Percentiles rank a stretch among this genome's conserved stretches.
phyloP scores from a whole-genome alignment of 2,888 invertebrate species.

The Polyploca ridens region DNA sequence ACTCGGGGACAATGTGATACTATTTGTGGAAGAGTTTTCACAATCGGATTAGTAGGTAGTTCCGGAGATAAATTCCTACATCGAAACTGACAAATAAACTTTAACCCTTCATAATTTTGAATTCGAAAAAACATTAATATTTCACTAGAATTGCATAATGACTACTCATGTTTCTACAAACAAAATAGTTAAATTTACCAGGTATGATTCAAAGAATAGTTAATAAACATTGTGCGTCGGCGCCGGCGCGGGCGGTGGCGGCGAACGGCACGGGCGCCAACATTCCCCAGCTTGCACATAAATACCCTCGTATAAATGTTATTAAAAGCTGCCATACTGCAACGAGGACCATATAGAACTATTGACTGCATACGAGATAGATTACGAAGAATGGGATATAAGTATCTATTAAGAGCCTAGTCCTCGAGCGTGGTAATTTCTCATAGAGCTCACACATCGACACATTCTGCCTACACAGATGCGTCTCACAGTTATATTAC shows the following conservation, averaged over 20 bases:
- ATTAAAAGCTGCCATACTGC: background rate
- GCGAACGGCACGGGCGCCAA: background rate
- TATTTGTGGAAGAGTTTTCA: no score
- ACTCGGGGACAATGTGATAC: no score
- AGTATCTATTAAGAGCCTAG: no score
- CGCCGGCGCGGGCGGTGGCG: background rate
- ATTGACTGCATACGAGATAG: background rate
- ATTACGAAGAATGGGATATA: no score
- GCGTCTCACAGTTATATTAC: no score
- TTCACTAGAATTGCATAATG: background rate
- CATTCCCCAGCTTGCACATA: background rate
- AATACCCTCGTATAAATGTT: background rate
- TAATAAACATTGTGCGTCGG: background rate
- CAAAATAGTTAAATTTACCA: slow-evolving; percentile 1
- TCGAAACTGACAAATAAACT: no score
- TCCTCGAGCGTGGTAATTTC: no score
- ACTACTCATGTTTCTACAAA: background rate
- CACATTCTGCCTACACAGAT: no score
- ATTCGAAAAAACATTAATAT: background rate
- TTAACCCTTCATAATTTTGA: no score
- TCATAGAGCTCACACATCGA: no score
- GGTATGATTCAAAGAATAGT: background rate
- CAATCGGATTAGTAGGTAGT: no score
- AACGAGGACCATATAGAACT: background rate
- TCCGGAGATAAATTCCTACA: no score